Base-by-base conservation (phyloP, 1,140 invertebrate species). In the Pentalonia nigronervosa region DNA sequence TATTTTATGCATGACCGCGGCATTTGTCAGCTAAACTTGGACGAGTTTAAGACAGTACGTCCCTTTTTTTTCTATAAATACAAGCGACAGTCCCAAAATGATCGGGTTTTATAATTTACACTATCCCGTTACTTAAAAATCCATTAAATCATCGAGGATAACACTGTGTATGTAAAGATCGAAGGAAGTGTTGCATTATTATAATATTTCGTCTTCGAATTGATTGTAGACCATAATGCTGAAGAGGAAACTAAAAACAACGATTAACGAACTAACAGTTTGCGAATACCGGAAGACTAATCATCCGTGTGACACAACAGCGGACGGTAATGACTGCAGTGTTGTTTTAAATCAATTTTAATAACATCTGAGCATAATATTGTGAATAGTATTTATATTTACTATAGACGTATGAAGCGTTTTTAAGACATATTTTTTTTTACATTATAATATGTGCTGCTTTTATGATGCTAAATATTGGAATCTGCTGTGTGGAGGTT, bases 161-260 rank as follows among this genome's bases (percentile, higher is more conserved):
- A n/a, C 11, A 9, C n/a, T 11, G 60, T n/a, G 60, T 17, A 6
- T 53, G 20, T 53, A n/a, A 67, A 67, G 30, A n/a, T 67, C 30
- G 14, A 14, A 30, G 11, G 60, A 76, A 76, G n/a, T 34, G n/a
- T 76, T 14, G n/a, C n/a, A 34, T n/a, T 86, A 47, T 41, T 84
- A 41, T 83, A 36, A 83, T 41, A 84, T 45, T 34, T 47, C 14
- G 23, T 47, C 14, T 87, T 48, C 1, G 2, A 50, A 87, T 48
- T 87, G 30, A 48, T 76, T 91, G 17, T 25, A 92, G 91, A 25
- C 36, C 14, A 36, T 83, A 25, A 36, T 50, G 67, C 17, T 81
- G 21, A 92, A 92, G 20, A 84, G 91, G 34, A 48, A 92, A 81
- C 34, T 89, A 48, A 89, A 56, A 89, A 56, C 34, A 25, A 83